Percentiles rank a stretch among this genome's conserved stretches.
Conservation (phyloP, 2,797 vertebrate species). For the Oreochromis mossambicus region DNA sequence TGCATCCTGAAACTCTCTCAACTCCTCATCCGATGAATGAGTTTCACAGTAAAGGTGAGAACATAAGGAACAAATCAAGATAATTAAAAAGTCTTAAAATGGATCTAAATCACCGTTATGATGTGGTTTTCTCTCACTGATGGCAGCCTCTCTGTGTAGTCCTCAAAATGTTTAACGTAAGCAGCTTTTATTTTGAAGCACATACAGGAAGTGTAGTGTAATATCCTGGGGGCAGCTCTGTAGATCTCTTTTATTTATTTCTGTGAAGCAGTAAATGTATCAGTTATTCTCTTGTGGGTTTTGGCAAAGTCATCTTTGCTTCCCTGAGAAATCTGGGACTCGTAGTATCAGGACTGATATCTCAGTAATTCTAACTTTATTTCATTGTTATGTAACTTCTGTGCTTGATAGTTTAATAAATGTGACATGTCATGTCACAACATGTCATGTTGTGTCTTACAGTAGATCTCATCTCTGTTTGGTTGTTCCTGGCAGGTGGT, state of each 20-base stretch:
- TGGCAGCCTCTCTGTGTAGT: fast-evolving
- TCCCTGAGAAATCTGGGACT: background rate
- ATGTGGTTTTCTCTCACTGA: background rate
- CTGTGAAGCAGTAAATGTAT: no score
- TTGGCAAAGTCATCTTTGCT: fast-evolving
- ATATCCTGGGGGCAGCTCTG: background rate
- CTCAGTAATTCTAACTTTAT: background rate
- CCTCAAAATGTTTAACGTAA: fast-evolving
- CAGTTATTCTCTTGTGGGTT: background rate
- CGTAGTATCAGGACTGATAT: fast-evolving
- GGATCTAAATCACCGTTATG: fast-evolving
- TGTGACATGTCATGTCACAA: background rate
- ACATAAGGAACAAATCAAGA: background rate
- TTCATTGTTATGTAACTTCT: fast-evolving
- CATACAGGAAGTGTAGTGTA: no score
- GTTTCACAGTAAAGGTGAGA: background rate
- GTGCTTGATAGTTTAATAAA: fast-evolving
- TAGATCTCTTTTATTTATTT: background rate
- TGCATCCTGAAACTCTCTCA: fast-evolving
- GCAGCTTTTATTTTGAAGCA: fast-evolving
- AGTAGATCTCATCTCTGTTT: fast-evolving
- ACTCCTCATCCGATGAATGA: fast-evolving
- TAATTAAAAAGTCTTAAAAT: background rate
- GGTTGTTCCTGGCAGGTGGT: background rate
- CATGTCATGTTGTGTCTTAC: fast-evolving